Evolutionary conservation across 2,797 vertebrate species (phyloP), one percentile per base, ranked within the genome.

Genomic region (Pangasius krempfi): DNA sequence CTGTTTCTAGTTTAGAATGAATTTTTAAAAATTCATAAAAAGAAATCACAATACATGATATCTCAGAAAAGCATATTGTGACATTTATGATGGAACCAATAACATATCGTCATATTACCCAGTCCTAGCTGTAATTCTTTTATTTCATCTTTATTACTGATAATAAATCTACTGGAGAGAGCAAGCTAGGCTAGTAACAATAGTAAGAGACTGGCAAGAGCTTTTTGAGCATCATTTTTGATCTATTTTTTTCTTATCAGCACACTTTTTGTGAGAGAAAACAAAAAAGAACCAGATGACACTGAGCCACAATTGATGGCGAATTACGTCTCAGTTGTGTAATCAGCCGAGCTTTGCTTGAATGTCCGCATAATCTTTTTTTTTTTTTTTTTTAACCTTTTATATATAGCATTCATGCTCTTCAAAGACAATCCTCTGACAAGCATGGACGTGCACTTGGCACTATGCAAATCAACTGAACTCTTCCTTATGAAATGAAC

Each of bases 401-500:
- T 44, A 70, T 50, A 52, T 37, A 58, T 7, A 1, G 50, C 2
- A 22, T 50, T 84, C 4, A 20, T 33, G 62, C 58, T 58, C 37
- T 66, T 44, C 22, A 66, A 62, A 68, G 72, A 9, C 12, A 16
- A 22, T 78, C 40, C n/a, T 62, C 37, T 56, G 85, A 86, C 70
- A 75, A 30, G 85, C 68, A 83, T 14, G 83, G 83, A 84, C 83
- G 13, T 70, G 75, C 60, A 33, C 86, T 80, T 27, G 30, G 73
- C 75, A 18, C 86, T 81, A 87, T 70, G 89, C 88, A 92, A 90
- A 90, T 84, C 18, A 27, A 80, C 87, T 47, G 56, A 92, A 85
- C 86, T 9, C 47, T 60, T 87, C 62, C 33, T 90, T 66, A 66
- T 84, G 78, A 90, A 89, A 91, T 88, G 88, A 92, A 89, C 90